Base-by-base conservation (phyloP, 2,113 vertebrate genomes). In the Piliocolobus tephrosceles region DNA sequence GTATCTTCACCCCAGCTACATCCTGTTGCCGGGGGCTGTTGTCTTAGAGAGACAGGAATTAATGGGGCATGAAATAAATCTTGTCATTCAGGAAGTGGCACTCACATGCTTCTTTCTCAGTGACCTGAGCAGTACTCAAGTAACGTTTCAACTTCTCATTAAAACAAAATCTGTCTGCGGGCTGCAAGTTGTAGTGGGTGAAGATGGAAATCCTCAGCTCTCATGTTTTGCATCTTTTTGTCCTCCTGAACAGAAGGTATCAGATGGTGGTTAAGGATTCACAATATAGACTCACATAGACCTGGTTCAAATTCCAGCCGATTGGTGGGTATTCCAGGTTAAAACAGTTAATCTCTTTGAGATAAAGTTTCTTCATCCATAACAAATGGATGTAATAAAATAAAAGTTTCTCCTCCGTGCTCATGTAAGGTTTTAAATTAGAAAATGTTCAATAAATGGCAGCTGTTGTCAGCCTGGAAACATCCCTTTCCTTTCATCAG, bases 301-400 rank as follows among this genome's bases (percentile, higher is more conserved):
- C 20, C 38, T 66, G 43, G 13, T 38, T 90, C 81, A 88, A 43
- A 80, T 83, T 90, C 55, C 38, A 38, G 35, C n/a, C 27, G 16
- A 4, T 43, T 84, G 55, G 10, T 91, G 30, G 18, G 55, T 78
- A 52, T 14, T 18, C 6, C 22, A 94, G 30, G 61, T 35, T 64
- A 90, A 75, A 68, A 68, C 18, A 61, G 16, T 50, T 81, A 40
- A 96, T 85, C 35, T 93, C 30, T 79, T 75, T 95, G 85, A 94
- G 22, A 7, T 93, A 50, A 75, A 90, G 23, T 61, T 92, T 61
- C 38, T 58, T 76, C 30, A 61, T 82, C 38, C 45, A 10, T 80
- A 85, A 68, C 68, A 57, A 82, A 43, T 23, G 22, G 52, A 47
- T 6, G 23, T 64, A 83, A 79, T 50, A 76, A 81, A 82, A 61